These are phyloP conservation scores for Rhyzopertha dominica DNA, from an alignment of 1,140 invertebrate genomes.

Conservation along the genomic window DNA sequence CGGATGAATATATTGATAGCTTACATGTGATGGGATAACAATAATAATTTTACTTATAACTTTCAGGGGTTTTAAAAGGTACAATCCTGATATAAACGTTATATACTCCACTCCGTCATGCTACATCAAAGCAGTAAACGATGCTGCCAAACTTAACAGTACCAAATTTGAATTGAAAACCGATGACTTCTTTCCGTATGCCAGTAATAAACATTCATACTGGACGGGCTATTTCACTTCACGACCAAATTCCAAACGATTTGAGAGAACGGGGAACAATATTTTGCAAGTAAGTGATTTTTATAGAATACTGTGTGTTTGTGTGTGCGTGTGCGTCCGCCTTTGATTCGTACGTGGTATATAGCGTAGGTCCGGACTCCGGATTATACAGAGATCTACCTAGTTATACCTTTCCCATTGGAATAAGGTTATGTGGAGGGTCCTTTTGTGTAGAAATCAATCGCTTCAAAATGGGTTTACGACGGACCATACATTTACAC, in stretches of 20 bases:
- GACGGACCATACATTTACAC: too few species aligned
- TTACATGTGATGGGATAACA: background rate
- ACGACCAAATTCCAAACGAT: slow-evolving; percentile 61
- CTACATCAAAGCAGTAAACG: slow-evolving; percentile 61
- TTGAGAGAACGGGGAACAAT: slow-evolving; percentile 58
- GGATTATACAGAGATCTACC: background rate
- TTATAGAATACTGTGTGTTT: too few species aligned
- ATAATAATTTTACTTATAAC: slow-evolving; percentile 46
- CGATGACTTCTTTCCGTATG: slow-evolving; percentile 76
- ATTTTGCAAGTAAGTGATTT: slow-evolving; percentile 54
- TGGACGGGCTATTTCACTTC: slow-evolving; percentile 86
- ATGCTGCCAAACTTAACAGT: slow-evolving; percentile 35
- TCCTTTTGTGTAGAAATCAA: too few species aligned
- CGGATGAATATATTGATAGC: background rate
- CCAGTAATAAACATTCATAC: slow-evolving; percentile 61
- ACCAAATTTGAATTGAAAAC: slow-evolving; percentile 53
- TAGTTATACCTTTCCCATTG: too few species aligned
- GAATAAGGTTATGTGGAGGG: too few species aligned
- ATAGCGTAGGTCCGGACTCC: background rate
- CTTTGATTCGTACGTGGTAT: background rate
- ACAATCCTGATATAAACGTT: slow-evolving; percentile 57
- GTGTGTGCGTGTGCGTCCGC: background rate
- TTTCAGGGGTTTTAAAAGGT: slow-evolving; percentile 54
- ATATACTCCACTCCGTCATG: slow-evolving; percentile 76
- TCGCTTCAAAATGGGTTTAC: too few species aligned